Base-by-base conservation (phyloP, 37 sponge, comb jelly and placozoan species). In the Bolinopsis microptera region DNA sequence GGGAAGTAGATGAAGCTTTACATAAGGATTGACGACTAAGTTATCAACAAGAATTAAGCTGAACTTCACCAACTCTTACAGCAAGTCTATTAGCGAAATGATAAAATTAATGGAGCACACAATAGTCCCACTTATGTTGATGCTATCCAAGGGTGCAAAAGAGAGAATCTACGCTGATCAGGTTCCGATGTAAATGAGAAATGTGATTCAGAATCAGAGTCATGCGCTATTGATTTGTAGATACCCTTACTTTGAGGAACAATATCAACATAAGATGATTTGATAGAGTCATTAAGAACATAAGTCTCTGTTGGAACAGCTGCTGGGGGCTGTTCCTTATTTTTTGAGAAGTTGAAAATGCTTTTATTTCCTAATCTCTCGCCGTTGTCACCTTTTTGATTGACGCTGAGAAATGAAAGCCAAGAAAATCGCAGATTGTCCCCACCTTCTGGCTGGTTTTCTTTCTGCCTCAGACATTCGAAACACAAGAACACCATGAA, bases 401-500 rank as follows among this genome's bases (percentile, higher is more conserved):
- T 39, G 34, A 41, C 30, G 13, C 61, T n/a, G 36, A 86, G 41
- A 34, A 86, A 86, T 39, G 90, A 86, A 0, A 41, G 39, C 26
- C n/a, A 86, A 24, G 90, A 86, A 40, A 86, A 86, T 86, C 5
- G 41, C 9, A 38, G 61, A 41, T 39, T 41, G 61, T 39, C 35
- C 41, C 61, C 61, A 86, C 31, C 75, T 30, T 86, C 90, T 86
- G 90, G 23, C 48, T 86, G 61, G 21, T 38, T 86, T 39, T 38
- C 35, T 34, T 41, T 86, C 35, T 86, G 90, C 39, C 90, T 18
- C 61, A 86, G 5, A 41, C 90, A 86, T 86, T 86, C 90, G 36
- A 86, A 86, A 26, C 90, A 86, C 41, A 86, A 41, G 26, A 86
- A 86, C 41, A 86, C 61, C 90, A 86, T 86, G 34, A 86, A 86